Evolutionary conservation across 2,888 invertebrate species (phyloP).

Genomic region (Cyclophora punctaria): DNA sequence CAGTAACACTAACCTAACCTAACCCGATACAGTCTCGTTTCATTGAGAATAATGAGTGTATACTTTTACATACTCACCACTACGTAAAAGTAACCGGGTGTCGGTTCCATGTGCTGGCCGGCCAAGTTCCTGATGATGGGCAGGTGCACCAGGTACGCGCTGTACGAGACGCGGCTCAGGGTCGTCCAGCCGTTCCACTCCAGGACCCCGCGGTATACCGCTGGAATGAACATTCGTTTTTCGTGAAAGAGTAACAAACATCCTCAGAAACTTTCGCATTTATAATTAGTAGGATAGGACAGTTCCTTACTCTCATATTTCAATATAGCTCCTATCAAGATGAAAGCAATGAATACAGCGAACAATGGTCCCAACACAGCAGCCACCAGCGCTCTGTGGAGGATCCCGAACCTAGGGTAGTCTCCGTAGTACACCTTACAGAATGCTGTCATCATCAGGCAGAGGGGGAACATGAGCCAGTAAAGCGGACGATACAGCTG

Average conservation of each 20-base stretch:
- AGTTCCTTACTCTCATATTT: constrained; percentile 34
- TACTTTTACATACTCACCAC: neutral
- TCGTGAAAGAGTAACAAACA: no score
- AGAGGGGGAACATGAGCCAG: constrained; percentile 24
- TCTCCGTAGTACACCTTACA: constrained; percentile 32
- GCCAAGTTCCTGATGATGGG: no score
- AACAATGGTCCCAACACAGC: constrained; percentile 29
- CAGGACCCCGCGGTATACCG: no score
- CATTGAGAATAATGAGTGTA: neutral
- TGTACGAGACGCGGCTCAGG: no score
- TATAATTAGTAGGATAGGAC: no score
- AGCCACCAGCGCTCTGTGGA: constrained; percentile 21
- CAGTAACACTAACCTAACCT: no score
- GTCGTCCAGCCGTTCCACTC: no score
- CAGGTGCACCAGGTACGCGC: no score
- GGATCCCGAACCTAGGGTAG: constrained; percentile 11
- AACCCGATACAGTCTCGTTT: no score
- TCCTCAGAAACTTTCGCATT: neutral
- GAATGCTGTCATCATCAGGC: constrained; percentile 10
- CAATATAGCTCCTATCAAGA: constrained; percentile 27
- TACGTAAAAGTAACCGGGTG: no score
- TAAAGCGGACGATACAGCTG: constrained; percentile 33
- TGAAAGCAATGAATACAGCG: constrained; percentile 10
- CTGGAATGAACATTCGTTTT: no score
- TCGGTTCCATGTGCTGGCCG: no score